Base-by-base conservation (phyloP, 1,140 invertebrate species). In the Drosophila jambulina region DNA sequence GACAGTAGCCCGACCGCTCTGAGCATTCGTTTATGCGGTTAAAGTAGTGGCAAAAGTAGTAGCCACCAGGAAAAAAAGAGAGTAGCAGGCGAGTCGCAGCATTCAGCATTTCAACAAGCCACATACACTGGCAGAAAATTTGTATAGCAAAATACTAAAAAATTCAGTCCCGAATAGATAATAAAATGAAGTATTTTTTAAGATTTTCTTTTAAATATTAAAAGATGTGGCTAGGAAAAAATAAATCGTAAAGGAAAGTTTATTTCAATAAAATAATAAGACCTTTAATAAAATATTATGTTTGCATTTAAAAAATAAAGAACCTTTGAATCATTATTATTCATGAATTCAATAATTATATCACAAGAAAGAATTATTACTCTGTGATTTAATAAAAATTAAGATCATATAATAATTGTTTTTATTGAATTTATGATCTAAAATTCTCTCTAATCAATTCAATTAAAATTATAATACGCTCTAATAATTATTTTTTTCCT, bases 21-120 rank as follows among this genome's bases (percentile, higher is more conserved):
- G 42, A 61, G 64, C 60, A 65, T 68, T 68, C 64, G 64, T 67
- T 69, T 69, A 69, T 69, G 61, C 62, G 61, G 65, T 67, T 69
- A 69, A 67, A 51, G 65, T 51, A 49, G 65, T 68, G 65, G 65
- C 61, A 67, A 65, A 68, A 65, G 60, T 65, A 51, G 65, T 51
- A 67, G 45, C 61, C 65, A 67, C 34, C 65, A 13, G 29, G 45
- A 48, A 67, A 51, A 68, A 56, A 23, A 23, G 15, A 2, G 46
- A 45, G 12, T 23, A 38, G 19, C 51, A 19, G 40, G 29, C 45
- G 9, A 34, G 15, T 34, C 13, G 13, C 29, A 29, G 25, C 59
- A 67, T 63, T 67, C 63, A 63, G 61, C 29, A 67, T 43, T 63
- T 38, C 42, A 36, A n/a, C 19, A 59, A 40, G 34, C 53, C n/a